These are phyloP conservation scores for Molanna angustata DNA, from an alignment of 2,888 invertebrate genomes.

Conservation along the genomic window DNA sequence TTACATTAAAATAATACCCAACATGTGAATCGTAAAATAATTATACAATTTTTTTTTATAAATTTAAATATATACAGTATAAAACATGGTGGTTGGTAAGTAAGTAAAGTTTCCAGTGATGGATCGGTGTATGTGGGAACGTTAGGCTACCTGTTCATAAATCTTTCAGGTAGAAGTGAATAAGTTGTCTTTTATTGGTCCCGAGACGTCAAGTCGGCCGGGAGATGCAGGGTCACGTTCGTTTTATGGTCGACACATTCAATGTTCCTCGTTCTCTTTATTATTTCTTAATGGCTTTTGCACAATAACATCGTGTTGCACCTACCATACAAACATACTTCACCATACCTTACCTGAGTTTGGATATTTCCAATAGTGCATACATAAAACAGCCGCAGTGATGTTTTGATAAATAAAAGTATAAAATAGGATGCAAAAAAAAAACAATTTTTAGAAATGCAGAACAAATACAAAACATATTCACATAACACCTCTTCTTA, in stretches of 20 bases:
- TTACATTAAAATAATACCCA: too few relatives aligned
- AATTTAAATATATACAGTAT: too few relatives aligned
- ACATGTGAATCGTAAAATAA: too few relatives aligned
- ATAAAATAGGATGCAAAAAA: too few relatives aligned
- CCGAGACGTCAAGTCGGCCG: slow-evolving; percentile 8
- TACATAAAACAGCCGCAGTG: neutral
- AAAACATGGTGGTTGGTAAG: too few relatives aligned
- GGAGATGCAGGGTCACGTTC: slow-evolving; percentile 29
- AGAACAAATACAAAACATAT: neutral
- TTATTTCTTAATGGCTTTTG: slow-evolving; percentile 28
- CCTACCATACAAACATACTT: neutral
- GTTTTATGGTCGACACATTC: slow-evolving; percentile 25
- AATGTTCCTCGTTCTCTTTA: slow-evolving; percentile 13
- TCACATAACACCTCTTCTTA: neutral
- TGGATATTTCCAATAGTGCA: neutral
- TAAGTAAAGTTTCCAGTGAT: too few relatives aligned
- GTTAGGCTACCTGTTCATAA: slow-evolving; percentile 14
- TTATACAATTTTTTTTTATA: too few relatives aligned
- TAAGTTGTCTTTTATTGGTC: slow-evolving; percentile 22
- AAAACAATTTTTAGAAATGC: too few relatives aligned
- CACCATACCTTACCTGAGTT: neutral
- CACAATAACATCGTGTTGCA: slow-evolving; percentile 9
- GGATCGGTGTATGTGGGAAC: too few relatives aligned
- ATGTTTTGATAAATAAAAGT: too few relatives aligned
- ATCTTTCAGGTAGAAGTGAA: slow-evolving; percentile 16